Evolutionary conservation across 2,888 invertebrate genomes (phyloP).

Genomic region (Napeogenes sylphis): DNA sequence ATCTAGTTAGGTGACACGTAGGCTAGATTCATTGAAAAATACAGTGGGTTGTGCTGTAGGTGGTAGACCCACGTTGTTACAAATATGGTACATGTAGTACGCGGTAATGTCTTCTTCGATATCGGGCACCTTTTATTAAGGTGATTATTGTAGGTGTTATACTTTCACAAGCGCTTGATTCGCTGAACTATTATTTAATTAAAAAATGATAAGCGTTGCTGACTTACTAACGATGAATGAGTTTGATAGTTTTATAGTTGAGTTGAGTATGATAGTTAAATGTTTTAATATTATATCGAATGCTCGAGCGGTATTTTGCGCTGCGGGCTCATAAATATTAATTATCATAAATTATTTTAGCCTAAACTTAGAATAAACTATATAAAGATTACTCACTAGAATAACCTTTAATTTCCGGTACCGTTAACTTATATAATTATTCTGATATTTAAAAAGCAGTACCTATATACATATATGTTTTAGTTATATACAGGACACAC

Average conservation of each 20-base stretch:
- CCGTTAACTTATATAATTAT: too few species aligned
- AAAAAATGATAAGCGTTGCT: slow-evolving; percentile 11
- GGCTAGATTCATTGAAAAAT: slow-evolving; percentile 57
- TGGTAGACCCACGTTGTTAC: slow-evolving; percentile 70
- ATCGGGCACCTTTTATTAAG: slow-evolving; percentile 46
- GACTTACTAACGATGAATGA: slow-evolving; percentile 3
- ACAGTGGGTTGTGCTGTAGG: slow-evolving; percentile 67
- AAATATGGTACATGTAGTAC: slow-evolving; percentile 64
- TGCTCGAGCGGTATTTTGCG: too few species aligned
- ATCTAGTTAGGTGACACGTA: slow-evolving; percentile 63
- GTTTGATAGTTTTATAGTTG: slow-evolving; percentile 1
- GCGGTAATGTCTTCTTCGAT: slow-evolving; percentile 54
- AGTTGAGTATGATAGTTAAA: slow-evolving; percentile 14
- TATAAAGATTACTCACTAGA: too few species aligned
- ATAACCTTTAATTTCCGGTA: too few species aligned
- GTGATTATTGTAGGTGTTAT: slow-evolving; percentile 38
- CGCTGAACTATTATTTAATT: slow-evolving; percentile 22
- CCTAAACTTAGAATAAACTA: too few species aligned
- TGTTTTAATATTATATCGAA: too few species aligned
- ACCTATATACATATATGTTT: too few species aligned
- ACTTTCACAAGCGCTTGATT: slow-evolving; percentile 36
- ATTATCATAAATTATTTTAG: too few species aligned
- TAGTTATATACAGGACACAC: too few species aligned
- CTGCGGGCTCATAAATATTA: too few species aligned
- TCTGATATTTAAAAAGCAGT: too few species aligned